Evolutionary conservation across 2,888 invertebrate genomes (phyloP), one percentile per base, ranked within the genome.

Genomic region (Eustalomyia histrio): DNA sequence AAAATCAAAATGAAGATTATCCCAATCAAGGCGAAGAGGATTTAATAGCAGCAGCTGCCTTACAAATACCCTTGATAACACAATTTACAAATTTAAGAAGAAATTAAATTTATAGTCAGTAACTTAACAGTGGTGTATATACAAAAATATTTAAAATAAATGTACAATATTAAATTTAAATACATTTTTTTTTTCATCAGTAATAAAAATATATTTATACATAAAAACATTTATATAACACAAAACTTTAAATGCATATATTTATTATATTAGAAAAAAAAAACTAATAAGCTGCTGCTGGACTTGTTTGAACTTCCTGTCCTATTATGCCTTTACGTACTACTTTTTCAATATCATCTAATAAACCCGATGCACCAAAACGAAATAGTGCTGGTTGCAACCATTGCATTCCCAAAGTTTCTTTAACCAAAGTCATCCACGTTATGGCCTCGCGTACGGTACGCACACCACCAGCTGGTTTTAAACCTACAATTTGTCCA

Each of bases 381-480:
- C 99, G 94, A 90, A 99, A 99, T 10, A 96, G 91, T 78, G 93
- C 88, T 0, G 94, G 95, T 9, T 92, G 92, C 61, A 98, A 90
- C 98, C 99, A 99, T 16, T 95, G 94, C 68, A 94, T 91, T 1
- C 99, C 99, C 16, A 99, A 92, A 83, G 97, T 94, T 85, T 94
- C 94, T 87, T 96, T 94, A 9, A 99, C 93, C 78, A 99, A 90
- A 5, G 94, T 92, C 85, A 98, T 91, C 97, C 98, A 99, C 79
- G 94, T 92, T 35, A 98, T 92, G 0, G 97, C 96, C 89, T 99
- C 98, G 60, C 93, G 92, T 0, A 95, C 93, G 0, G 96, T 96
- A 83, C 95, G 93, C 58, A 99, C 96, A 9, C 99, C 99, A 16
- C 99, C 99, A 18, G 99, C 99, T 18, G 99, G 98, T 91, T 99